These are phyloP conservation scores for Psylliodes chrysocephalus DNA, from an alignment of 2,888 invertebrate species.

Conservation along the genomic window DNA sequence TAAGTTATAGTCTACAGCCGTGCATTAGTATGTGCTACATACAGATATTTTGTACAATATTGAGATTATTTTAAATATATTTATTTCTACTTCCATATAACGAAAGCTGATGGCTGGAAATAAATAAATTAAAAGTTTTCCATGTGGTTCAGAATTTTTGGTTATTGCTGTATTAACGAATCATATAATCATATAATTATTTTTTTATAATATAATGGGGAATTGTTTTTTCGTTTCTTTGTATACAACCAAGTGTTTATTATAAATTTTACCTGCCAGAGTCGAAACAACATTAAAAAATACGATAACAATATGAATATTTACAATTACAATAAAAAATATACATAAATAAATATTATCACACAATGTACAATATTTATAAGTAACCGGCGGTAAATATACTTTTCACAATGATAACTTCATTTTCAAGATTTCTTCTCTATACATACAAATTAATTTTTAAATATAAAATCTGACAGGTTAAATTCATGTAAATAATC, in stretches of 20 bases:
- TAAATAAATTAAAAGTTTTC: no score
- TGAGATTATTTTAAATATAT: no score
- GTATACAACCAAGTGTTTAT: neutral
- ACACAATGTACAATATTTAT: slow-evolving; percentile 3
- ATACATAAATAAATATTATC: slow-evolving; percentile 6
- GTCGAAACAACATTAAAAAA: neutral
- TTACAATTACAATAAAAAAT: neutral
- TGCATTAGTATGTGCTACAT: no score
- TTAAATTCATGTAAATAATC: neutral
- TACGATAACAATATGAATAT: neutral
- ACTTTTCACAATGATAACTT: neutral
- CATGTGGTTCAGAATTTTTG: no score
- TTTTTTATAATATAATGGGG: no score
- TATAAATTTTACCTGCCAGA: slow-evolving; percentile 6
- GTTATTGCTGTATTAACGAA: no score
- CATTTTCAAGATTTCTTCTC: neutral
- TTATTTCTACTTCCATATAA: no score
- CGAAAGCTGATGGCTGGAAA: no score
- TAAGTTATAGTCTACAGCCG: no score
- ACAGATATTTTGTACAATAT: no score
- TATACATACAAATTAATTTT: neutral
- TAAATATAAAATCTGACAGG: neutral
- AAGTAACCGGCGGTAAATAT: neutral
- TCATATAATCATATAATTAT: no score
- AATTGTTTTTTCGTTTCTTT: no score